Conservation (phyloP, 2,113 vertebrate species). For the Desmodus rotundus region DNA sequence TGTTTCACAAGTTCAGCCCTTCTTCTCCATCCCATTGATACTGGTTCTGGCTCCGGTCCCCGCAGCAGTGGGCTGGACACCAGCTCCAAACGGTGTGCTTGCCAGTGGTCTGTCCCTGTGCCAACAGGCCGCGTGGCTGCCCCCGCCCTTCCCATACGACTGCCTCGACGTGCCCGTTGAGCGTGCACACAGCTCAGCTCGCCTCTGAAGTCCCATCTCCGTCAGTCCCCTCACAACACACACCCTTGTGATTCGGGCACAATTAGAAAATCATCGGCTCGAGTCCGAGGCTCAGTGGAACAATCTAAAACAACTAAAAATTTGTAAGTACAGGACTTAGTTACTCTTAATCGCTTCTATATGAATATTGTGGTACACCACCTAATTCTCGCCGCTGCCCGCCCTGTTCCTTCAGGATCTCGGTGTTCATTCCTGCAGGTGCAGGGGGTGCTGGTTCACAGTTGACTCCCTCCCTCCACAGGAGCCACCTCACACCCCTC, state of each 20-base stretch:
- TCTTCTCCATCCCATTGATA: background rate
- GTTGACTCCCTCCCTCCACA: background rate
- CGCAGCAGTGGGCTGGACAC: background rate
- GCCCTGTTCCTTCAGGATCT: background rate
- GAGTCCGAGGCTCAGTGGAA: background rate
- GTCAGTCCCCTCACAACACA: background rate
- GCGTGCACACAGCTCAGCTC: background rate
- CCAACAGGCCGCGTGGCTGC: too few species aligned
- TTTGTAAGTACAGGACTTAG: background rate
- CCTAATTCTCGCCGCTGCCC: background rate
- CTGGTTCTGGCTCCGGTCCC: background rate
- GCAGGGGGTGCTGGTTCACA: background rate
- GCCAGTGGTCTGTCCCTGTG: background rate
- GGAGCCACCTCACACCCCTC: background rate
- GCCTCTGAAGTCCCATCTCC: background rate
- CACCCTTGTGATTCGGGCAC: background rate
- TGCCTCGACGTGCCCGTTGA: background rate
- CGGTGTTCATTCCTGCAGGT: background rate
- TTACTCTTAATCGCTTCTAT: background rate
- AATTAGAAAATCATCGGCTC: background rate
- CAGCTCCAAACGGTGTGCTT: fast-evolving
- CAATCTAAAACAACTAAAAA: background rate
- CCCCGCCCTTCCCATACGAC: background rate
- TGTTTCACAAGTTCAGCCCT: background rate
- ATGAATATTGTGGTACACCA: background rate